Conservation (phyloP, 2,888 invertebrate species). For the Eumerus sabulonum region DNA sequence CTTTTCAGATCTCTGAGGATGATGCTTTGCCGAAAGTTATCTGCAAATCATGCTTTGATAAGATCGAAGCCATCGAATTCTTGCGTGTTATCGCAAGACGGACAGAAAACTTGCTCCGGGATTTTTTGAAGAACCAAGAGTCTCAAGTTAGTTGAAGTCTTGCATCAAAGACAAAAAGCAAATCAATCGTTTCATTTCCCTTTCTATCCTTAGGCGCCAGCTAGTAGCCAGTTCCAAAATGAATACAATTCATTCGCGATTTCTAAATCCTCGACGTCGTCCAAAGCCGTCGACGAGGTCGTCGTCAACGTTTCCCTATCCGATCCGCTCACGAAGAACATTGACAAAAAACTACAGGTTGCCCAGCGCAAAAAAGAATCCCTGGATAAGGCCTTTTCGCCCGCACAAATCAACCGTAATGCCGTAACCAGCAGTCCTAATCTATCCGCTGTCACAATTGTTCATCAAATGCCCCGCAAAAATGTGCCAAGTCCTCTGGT, state of each 20-base stretch:
- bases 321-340: slow-evolving; percentile 72
- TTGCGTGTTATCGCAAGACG: slow-evolving; percentile 76
- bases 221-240: slow-evolving; percentile 30
- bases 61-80: slow-evolving; percentile 76
- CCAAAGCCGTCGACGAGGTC: slow-evolving; percentile 68
- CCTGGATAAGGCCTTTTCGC: slow-evolving; percentile 68
- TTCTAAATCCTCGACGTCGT: slow-evolving; percentile 1
- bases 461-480: slow-evolving; percentile 50
- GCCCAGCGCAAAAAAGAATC: slow-evolving; percentile 57
- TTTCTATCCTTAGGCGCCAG: background rate
- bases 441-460: slow-evolving; percentile 35
- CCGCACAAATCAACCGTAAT: slow-evolving; percentile 31
- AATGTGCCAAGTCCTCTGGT: slow-evolving; percentile 12
- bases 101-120: slow-evolving; percentile 75
- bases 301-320: slow-evolving; percentile 71
- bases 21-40: slow-evolving; percentile 76
- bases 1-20: slow-evolving; percentile 73
- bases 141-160: slow-evolving; percentile 67
- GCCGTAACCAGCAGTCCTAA: slow-evolving; percentile 49
- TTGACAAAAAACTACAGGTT: slow-evolving; percentile 45
- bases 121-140: slow-evolving; percentile 74
- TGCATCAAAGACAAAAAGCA: background rate
- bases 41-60: slow-evolving; percentile 76
- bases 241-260: slow-evolving; percentile 42
- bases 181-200: too few species aligned